phyloP scores from a whole-genome alignment of 2,888 invertebrate genomes.

The Drosophila basisetae region DNA sequence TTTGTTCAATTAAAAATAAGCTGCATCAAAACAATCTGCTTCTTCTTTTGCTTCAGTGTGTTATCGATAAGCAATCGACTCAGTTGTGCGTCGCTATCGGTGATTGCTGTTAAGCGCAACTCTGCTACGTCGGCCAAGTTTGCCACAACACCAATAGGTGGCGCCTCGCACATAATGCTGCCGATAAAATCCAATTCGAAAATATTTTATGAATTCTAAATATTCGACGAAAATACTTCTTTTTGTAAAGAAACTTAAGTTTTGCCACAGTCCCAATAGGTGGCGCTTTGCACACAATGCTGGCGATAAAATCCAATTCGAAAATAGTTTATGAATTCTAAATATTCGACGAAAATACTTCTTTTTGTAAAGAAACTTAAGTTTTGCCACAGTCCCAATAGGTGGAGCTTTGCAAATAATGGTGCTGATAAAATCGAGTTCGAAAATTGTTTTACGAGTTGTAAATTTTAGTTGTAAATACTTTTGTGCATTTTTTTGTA shows the following conservation, averaged over 20 bases:
- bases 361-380: no score
- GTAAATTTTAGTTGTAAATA: neutral
- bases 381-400: neutral
- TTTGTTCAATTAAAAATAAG: conserved; percentile 14
- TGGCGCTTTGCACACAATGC: neutral
- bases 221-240: neutral
- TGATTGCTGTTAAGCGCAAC: conserved; percentile 2
- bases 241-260: neutral
- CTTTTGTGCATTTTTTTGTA: neutral
- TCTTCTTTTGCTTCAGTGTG: conserved; percentile 7
- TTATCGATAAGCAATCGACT: conserved; percentile 18
- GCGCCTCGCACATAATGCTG: neutral
- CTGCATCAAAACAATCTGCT: conserved; percentile 47
- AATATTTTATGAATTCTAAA: neutral
- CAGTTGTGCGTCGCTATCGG: neutral
- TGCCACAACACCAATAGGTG: neutral
- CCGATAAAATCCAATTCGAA: neutral
- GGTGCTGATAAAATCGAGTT: fast-evolving
- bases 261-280: neutral
- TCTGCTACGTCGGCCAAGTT: neutral
- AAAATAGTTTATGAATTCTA: no score
- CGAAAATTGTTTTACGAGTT: neutral
- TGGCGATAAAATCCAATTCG: neutral
- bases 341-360: no score
- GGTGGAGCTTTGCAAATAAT: neutral